phyloP scores from a whole-genome alignment of 2,888 invertebrate genomes.

The Parascotia fuliginaria region DNA sequence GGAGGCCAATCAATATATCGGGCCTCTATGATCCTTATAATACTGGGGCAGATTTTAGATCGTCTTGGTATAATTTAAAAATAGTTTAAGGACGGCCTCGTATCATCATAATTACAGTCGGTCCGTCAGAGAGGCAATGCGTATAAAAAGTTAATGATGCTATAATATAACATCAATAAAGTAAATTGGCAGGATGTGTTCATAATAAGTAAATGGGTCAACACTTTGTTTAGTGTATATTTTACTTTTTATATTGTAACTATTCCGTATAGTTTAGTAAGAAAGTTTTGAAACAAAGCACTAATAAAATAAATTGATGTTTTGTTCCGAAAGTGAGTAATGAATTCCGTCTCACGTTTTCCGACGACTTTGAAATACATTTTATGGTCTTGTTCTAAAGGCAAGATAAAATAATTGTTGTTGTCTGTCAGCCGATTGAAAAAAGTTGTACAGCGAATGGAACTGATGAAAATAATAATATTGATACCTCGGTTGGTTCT shows the following conservation, averaged over 20 bases:
- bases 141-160: constrained; percentile 80
- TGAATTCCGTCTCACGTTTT: constrained; percentile 62
- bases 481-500: constrained; percentile 57
- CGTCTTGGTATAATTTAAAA: constrained; percentile 74
- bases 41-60: constrained; percentile 71
- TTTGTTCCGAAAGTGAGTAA: constrained; percentile 51
- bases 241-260: constrained; percentile 35
- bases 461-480: constrained; percentile 70
- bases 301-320: too few species aligned
- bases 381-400: constrained; percentile 62
- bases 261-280: constrained; percentile 24
- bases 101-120: constrained; percentile 79
- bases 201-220: constrained; percentile 75
- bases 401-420: constrained; percentile 68
- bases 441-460: constrained; percentile 63
- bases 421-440: constrained; percentile 54
- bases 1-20: constrained; percentile 69
- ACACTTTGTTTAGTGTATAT: constrained; percentile 57
- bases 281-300: too few species aligned
- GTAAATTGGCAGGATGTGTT: constrained; percentile 81
- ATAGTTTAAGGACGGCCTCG: constrained; percentile 75
- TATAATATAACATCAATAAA: constrained; percentile 81
- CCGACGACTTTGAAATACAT: constrained; percentile 53
- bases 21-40: constrained; percentile 61
- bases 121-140: constrained; percentile 66